phyloP scores from a whole-genome alignment of 2,888 invertebrate species.

The Phymatocera aterrima region DNA sequence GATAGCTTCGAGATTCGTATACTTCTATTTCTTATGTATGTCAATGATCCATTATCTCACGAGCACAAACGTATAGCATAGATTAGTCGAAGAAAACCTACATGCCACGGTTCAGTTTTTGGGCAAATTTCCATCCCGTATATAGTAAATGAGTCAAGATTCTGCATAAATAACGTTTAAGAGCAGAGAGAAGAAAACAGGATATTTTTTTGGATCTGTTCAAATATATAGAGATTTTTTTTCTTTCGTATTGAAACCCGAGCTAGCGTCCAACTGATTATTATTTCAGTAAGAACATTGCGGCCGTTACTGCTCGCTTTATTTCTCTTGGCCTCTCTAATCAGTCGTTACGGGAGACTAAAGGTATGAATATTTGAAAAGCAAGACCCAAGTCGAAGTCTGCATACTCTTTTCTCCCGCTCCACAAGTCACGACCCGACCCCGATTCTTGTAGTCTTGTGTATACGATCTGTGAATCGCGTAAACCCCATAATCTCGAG shows the following conservation, averaged over 20 bases:
- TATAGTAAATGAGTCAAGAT: neutral
- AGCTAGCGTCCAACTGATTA: slow-evolving; percentile 23
- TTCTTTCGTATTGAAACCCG: neutral
- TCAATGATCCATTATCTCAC: neutral
- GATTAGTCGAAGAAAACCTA: neutral
- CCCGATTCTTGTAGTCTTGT: too few species aligned
- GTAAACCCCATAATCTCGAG: neutral
- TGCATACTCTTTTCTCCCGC: neutral
- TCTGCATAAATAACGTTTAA: neutral
- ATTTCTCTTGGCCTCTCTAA: slow-evolving; percentile 25
- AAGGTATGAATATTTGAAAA: slow-evolving; percentile 27
- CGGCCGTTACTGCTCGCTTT: neutral
- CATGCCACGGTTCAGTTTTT: neutral
- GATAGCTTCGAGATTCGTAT: slow-evolving; percentile 25
- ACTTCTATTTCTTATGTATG: neutral
- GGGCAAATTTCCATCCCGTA: neutral
- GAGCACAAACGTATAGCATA: neutral
- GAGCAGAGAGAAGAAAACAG: neutral
- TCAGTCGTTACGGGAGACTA: slow-evolving; percentile 24
- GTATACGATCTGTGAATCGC: neutral
- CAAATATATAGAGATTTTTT: too few species aligned
- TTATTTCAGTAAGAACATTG: slow-evolving; percentile 12
- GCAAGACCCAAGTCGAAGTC: neutral
- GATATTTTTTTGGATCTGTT: neutral
- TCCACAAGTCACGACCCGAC: neutral